Evolutionary conservation across 92 coral and sea anemone species (phyloP), one percentile per base, ranked within the genome.

Genomic region (Parazoanthus atlanticus): DNA sequence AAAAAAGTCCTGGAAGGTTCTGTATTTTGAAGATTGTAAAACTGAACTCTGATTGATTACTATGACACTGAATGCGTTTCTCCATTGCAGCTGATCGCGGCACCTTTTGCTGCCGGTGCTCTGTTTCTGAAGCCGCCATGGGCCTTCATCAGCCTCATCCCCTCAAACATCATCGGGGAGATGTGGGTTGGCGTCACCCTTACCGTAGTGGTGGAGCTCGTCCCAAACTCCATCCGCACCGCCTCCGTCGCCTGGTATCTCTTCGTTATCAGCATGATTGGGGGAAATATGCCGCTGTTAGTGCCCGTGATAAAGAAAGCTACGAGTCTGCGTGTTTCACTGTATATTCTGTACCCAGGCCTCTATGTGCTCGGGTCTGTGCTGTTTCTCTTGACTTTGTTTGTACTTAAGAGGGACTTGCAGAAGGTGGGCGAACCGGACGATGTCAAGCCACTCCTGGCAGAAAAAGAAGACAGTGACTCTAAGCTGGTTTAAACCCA

Each of bases 131-230:
- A 91, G 31, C 98, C 99, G 23, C 99, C 99, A 0, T 91, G 93
- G 91, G 96, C 98, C 5, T 96, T 96, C 69, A 92, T 96, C 82
- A 96, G 99, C 84, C 89, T 96, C 26, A 93, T 96, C 49, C 96
- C 94, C 8, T 94, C 96, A 74, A 96, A 95, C 90, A 74, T 96
- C 79, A 96, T 95, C 49, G 99, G 98, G 31, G 99, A 96, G 83
- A 96, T 96, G 99, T 96, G 99, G 99, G 98, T 96, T 3, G 99
- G 99, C 28, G 99, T 96, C 6, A 96, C 99, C 5, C 89, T 97
- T 29, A 96, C 99, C 4, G 97, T 97, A 3, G 97, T 97, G 0
- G 98, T 95, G 6, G 99, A 97, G 80, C 94, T 97, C 33, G 99
- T 95, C 5, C 99, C 99, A 11, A 89, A 81, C 65, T 71, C 95